Percentiles rank a stretch among this genome's conserved stretches.
Evolutionary conservation across 2,797 vertebrate genomes (phyloP).

Genomic region (Liparis tanakae): DNA sequence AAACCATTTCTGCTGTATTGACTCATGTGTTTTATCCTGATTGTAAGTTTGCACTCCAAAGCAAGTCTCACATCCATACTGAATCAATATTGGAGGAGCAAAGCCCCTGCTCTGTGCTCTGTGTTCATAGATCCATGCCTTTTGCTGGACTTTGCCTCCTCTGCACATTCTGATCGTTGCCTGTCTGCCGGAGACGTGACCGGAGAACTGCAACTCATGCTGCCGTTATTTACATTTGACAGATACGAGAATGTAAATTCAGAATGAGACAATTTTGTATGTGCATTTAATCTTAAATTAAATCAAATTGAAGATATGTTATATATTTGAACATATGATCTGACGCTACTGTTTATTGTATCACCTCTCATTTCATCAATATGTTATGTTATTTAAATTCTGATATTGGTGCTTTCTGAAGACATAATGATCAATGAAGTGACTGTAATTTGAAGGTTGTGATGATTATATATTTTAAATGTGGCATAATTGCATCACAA

Average conservation of each 20-base stretch:
- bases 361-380: background rate
- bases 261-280: too few species aligned
- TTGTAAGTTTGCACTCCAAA: constrained; percentile 75
- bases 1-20: constrained; percentile 65
- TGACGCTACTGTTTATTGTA: background rate
- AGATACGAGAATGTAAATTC: background rate
- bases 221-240: constrained; percentile 33
- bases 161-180: constrained; percentile 74
- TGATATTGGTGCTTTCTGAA: background rate
- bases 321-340: background rate
- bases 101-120: constrained; percentile 72
- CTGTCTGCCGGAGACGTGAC: constrained; percentile 73
- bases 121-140: constrained; percentile 76
- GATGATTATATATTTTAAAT: background rate
- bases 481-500: background rate
- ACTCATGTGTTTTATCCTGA: constrained; percentile 68
- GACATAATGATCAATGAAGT: background rate
- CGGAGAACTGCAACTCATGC: constrained; percentile 49
- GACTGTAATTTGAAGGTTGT: background rate
- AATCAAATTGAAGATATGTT: background rate
- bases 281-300: background rate
- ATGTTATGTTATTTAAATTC: background rate
- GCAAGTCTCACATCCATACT: constrained; percentile 70
- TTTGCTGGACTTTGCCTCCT: constrained; percentile 74
- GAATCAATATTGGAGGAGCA: constrained; percentile 80